phyloP scores from a whole-genome alignment of 2,888 invertebrate genomes.

The Tricholauxania praeusta region DNA sequence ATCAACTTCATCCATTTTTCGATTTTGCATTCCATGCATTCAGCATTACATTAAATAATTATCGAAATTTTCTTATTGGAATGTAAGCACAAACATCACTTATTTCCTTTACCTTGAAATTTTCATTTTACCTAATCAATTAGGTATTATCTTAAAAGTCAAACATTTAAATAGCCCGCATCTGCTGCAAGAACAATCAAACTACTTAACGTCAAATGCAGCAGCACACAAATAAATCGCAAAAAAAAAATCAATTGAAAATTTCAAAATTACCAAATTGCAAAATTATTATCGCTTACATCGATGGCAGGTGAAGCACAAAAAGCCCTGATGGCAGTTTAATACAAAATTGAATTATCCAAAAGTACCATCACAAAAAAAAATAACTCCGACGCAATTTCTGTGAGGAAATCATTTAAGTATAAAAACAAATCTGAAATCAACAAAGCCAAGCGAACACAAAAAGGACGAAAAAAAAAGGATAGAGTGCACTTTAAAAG shows the following conservation, averaged over 20 bases:
- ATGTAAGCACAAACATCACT: too few species aligned
- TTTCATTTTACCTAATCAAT: constrained; percentile 4
- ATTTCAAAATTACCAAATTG: constrained; percentile 1
- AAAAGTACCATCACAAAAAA: neutral
- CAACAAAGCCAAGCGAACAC: neutral
- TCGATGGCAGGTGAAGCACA: neutral
- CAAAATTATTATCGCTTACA: constrained; percentile 11
- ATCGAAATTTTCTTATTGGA: too few species aligned
- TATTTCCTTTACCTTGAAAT: neutral
- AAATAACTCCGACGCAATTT: constrained; percentile 4
- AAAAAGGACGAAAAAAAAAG: neutral
- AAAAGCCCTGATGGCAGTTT: constrained; percentile 5
- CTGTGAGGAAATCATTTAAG: constrained; percentile 1
- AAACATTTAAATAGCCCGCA: constrained; percentile 16
- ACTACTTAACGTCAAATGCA: constrained; percentile 10
- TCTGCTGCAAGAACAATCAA: constrained; percentile 1
- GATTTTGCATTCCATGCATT: too few species aligned
- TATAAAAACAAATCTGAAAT: neutral
- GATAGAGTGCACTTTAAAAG: neutral
- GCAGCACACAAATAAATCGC: neutral
- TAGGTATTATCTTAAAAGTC: neutral
- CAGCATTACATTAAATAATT: too few species aligned
- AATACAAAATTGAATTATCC: constrained; percentile 11
- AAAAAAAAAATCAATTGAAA: constrained; percentile 2
- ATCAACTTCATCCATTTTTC: too few species aligned